A percentile compares a stretch with the other conserved stretches of the same genome.
Evolutionary conservation across 2,113 vertebrate genomes (phyloP).

Genomic region (Chlamydotis undulata): DNA sequence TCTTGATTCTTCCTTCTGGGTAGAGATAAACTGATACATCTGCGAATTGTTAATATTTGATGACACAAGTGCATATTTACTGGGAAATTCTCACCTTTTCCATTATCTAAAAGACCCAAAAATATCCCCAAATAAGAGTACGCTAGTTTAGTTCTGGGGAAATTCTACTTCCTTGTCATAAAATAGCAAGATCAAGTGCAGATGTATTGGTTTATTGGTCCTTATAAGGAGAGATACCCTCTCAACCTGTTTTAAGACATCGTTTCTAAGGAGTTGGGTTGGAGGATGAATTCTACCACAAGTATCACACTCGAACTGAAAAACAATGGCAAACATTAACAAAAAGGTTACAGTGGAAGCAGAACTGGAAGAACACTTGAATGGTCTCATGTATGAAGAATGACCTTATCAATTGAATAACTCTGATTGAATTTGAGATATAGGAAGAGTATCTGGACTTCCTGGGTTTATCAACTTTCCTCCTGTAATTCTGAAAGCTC

Average conservation of each 20-base stretch:
- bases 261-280: not conserved
- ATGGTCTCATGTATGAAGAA: not conserved
- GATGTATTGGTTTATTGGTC: not conserved
- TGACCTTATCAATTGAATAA: not conserved
- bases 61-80: slow-evolving; percentile 1
- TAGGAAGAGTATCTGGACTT: not conserved
- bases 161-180: not conserved
- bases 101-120: slow-evolving; percentile 12
- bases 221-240: not conserved
- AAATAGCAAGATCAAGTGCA: not conserved
- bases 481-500: not conserved
- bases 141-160: not conserved
- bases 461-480: not conserved
- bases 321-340: fast-evolving
- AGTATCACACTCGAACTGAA: not conserved
- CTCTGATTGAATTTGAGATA: not conserved
- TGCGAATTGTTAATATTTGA: not conserved
- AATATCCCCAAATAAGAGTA: not conserved
- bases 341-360: not conserved
- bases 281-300: not conserved
- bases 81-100: slow-evolving; percentile 9
- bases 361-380: not conserved
- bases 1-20: not conserved
- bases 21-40: not conserved
- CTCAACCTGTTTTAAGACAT: not conserved